phyloP scores from a whole-genome alignment of 2,888 invertebrate species.

The Ennomos quercinarius region DNA sequence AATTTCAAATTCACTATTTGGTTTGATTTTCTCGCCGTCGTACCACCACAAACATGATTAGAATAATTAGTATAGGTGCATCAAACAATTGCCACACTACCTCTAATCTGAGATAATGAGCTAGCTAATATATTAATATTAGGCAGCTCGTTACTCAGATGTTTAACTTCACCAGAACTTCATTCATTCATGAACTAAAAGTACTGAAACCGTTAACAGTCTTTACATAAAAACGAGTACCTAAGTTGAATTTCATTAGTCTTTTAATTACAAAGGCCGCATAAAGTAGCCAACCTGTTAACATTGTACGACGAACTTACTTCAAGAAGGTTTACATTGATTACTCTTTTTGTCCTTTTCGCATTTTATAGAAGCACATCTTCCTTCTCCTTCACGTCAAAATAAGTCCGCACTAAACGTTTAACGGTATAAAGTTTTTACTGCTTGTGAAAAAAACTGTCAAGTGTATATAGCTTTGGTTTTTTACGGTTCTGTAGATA shows the following conservation, averaged over 20 bases:
- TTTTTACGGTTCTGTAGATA: constrained; percentile 28
- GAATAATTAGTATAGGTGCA: too few relatives aligned
- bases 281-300: constrained; percentile 18
- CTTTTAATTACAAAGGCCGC: background rate
- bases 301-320: constrained; percentile 58
- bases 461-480: constrained; percentile 26
- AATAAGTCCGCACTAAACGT: constrained; percentile 49
- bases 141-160: too few relatives aligned
- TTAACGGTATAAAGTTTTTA: constrained; percentile 60
- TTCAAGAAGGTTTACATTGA: constrained; percentile 57
- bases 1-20: background rate
- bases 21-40: too few relatives aligned
- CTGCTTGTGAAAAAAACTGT: constrained; percentile 53
- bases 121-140: too few relatives aligned
- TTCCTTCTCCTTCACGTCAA: constrained; percentile 42
- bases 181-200: too few relatives aligned
- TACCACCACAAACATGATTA: too few relatives aligned
- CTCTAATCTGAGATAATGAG: too few relatives aligned
- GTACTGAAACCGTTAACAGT: too few relatives aligned
- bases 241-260: too few relatives aligned
- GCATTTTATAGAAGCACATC: constrained; percentile 34
- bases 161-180: too few relatives aligned
- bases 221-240: too few relatives aligned
- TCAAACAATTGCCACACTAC: too few relatives aligned
- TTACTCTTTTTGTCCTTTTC: constrained; percentile 43